Evolutionary conservation across 2,888 invertebrate species (phyloP), one percentile per base, ranked within the genome.

Genomic region (Podabrus alpinus): DNA sequence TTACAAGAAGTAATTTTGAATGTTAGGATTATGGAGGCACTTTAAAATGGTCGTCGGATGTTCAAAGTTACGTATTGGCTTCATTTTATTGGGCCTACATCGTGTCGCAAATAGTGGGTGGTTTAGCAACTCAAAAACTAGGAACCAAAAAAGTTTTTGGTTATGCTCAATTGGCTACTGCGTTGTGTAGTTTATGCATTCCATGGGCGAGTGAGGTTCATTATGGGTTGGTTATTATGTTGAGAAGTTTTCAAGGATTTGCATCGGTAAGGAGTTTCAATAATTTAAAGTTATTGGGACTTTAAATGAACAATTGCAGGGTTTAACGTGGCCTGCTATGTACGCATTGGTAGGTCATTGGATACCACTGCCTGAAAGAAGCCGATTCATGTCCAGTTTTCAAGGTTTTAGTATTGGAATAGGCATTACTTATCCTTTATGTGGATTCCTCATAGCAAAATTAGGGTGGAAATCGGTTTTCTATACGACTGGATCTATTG

Each of bases 21-120:
- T 59, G 4, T 7, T 77, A 88, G 88, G 86, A 85, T 72, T 83
- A 87, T 81, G 88, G 89, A 60, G 91, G 91, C 13, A 91, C 92
- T 79, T 90, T 92, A 80, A 88, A 91, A 74, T 93, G 93, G 93
- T 90, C 90, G 76, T 88, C 90, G 24, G 85, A 89, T 24, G 89
- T 91, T n/a, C 92, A 92, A 84, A 91, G 92, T 11, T 88, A 91
- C 72, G 92, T 93, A 72, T 84, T 92, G 60, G 89, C 92, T 67
- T 92, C 92, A 1, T 93, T 93, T 85, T 93, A 92, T 85, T 93
- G 93, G 93, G 92, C 92, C 79, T 93, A 93, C 85, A 92, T 93
- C 74, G 86, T 93, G 13, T 92, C 92, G 0, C 93, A 93, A 87
- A 88, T 92, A 13, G 91, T 92, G 19, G 93, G 93, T 13, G 93